These are phyloP conservation scores for Neuroterus valhalla DNA, from an alignment of 1,140 invertebrate species.

Conservation along the genomic window DNA sequence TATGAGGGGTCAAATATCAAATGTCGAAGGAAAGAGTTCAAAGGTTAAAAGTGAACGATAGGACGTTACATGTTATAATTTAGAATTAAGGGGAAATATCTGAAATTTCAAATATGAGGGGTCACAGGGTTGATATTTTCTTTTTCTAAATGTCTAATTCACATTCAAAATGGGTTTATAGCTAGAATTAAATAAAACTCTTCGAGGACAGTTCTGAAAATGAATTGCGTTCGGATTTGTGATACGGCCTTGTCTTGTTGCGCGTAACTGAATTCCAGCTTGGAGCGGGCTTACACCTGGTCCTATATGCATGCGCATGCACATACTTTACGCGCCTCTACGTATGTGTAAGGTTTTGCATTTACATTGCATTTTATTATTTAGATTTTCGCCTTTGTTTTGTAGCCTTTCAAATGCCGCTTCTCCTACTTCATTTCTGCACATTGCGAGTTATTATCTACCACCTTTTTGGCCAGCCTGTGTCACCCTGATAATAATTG, in stretches of 20 bases:
- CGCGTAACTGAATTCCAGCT: slow-evolving; percentile 52
- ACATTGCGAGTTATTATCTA: slow-evolving; percentile 44
- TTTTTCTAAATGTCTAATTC: slow-evolving; percentile 39
- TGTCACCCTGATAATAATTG: slow-evolving; percentile 47
- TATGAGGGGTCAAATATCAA: too few species aligned
- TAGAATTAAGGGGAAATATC: slow-evolving; percentile 12
- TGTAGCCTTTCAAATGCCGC: slow-evolving; percentile 51
- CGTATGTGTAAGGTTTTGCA: slow-evolving; percentile 46
- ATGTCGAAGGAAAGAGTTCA: too few species aligned
- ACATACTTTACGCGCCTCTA: slow-evolving; percentile 33
- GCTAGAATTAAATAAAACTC: slow-evolving; percentile 47
- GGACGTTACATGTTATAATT: slow-evolving; percentile 11
- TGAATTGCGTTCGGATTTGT: slow-evolving; percentile 38
- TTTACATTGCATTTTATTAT: slow-evolving; percentile 56
- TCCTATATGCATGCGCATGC: slow-evolving; percentile 46
- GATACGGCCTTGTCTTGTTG: slow-evolving; percentile 47
- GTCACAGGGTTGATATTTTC: slow-evolving; percentile 40
- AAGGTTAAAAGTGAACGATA: too few species aligned
- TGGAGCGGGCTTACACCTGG: slow-evolving; percentile 49
- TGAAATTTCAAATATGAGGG: too few species aligned
- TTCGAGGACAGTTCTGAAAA: slow-evolving; percentile 35
- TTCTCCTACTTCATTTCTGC: slow-evolving; percentile 40
- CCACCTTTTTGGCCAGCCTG: slow-evolving; percentile 41
- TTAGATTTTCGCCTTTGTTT: slow-evolving; percentile 54
- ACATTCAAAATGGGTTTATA: slow-evolving; percentile 42